These are phyloP conservation scores for Drosophila formosana DNA, from an alignment of 2,888 invertebrate species.

Conservation along the genomic window DNA sequence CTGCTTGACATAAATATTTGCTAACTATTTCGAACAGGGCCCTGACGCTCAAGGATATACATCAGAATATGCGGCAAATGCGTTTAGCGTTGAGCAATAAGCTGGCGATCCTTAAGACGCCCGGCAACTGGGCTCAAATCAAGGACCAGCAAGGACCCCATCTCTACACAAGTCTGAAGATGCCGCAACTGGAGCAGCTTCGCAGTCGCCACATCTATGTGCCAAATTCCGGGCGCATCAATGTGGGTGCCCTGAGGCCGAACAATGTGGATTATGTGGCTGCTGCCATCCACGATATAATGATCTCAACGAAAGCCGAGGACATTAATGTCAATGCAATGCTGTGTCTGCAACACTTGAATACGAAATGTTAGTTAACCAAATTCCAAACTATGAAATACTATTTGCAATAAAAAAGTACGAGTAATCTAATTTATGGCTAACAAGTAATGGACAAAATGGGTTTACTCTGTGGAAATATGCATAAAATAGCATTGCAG, in stretches of 20 bases:
- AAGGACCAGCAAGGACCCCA: constrained; percentile 40
- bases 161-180: constrained; percentile 30
- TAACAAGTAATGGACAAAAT: not conserved
- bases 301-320: not conserved
- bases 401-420: constrained; percentile 1
- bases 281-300: constrained; percentile 42
- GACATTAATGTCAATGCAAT: not conserved
- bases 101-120: constrained; percentile 36
- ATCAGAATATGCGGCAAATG: constrained; percentile 29
- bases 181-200: constrained; percentile 33
- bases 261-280: constrained; percentile 46
- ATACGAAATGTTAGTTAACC: not conserved
- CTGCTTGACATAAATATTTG: not conserved
- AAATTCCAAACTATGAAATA: not conserved
- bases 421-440: not conserved
- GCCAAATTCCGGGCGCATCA: constrained; percentile 50
- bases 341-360: constrained; percentile 8
- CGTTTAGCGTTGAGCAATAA: constrained; percentile 33
- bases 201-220: constrained; percentile 48
- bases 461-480: not conserved
- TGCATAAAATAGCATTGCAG: constrained; percentile 7
- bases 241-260: constrained; percentile 32
- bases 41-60: constrained; percentile 30
- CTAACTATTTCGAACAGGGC: constrained; percentile 17
- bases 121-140: constrained; percentile 47